Base-by-base conservation (phyloP, 2,797 vertebrate species). In the Peromyscus aztecus region DNA sequence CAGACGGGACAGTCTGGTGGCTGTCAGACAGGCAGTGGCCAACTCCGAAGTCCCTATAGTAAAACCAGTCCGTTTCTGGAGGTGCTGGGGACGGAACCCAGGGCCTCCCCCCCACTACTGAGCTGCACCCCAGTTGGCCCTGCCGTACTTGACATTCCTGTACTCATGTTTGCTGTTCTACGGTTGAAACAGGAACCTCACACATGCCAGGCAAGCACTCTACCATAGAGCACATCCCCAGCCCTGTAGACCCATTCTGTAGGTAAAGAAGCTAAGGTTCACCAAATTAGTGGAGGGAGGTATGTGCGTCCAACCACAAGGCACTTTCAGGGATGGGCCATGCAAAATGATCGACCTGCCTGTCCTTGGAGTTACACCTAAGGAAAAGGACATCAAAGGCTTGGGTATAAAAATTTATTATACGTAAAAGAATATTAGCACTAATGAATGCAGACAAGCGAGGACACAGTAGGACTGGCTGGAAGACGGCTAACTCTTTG, bases 341-440 rank as follows among this genome's bases (percentile, higher is more conserved):
- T 7, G 55, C 19, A 1, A 0, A 55, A 80, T 59, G 29, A 55
- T 2, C 21, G n/a, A 43, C 8, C 34, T 0, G 43, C 6, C 27
- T 0, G 14, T 21, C 19, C 4, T 52, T 52, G 75, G 69, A n/a
- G n/a, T 61, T 71, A 69, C 0, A 67, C 37, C 2, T 11, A 37
- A 96, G 75, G 0, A 85, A 89, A 29, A 96, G 23, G 90, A 82
- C 90, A 96, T 23, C 49, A 75, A 76, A 81, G 78, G 94, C 95
- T 97, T 97, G 98, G 98, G 97, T 98, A 98, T 98, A 98, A 99
- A 99, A 99, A 98, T 98, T 98, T 99, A 98, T 98, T 99, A 98
- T 98, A 98, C 97, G 98, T 98, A 98, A 97, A 86, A 98, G 98
- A 98, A 94, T 97, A 98, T 97, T 92, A 98, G 98, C 97, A 97